These are phyloP conservation scores for Sakesphorus luctuosus DNA, from an alignment of 2,113 vertebrate genomes.

Conservation along the genomic window DNA sequence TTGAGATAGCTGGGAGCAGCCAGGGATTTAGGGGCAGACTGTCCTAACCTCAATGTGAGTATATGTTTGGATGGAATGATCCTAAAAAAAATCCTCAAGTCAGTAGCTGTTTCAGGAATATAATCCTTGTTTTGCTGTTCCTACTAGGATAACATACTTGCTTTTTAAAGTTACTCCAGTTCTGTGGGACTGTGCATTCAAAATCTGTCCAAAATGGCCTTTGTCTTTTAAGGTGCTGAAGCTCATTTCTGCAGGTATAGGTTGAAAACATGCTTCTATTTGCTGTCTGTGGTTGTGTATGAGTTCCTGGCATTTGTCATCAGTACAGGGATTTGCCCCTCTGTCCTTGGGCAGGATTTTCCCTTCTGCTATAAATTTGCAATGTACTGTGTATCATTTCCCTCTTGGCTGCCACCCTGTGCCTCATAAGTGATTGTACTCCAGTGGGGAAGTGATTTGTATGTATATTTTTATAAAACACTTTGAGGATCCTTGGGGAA, in stretches of 20 bases:
- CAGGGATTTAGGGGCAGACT: background rate
- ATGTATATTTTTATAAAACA: constrained; percentile 73
- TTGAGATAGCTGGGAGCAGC: background rate
- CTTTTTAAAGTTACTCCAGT: background rate
- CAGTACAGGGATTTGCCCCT: constrained; percentile 23
- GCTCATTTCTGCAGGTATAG: background rate
- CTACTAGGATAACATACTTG: background rate
- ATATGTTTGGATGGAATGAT: background rate
- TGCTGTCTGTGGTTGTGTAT: background rate
- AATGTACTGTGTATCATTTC: constrained; percentile 41
- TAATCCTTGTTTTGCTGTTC: background rate
- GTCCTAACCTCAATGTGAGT: background rate
- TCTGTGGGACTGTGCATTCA: rapidly evolving
- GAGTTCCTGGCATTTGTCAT: background rate
- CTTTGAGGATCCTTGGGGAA: constrained; percentile 63
- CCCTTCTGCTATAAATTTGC: constrained; percentile 45
- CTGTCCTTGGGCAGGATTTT: constrained; percentile 63
- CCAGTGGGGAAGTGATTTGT: constrained; percentile 64
- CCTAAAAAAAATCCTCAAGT: background rate
- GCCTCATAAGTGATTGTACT: constrained; percentile 64
- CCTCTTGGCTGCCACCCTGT: constrained; percentile 58
- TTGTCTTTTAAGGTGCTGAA: background rate
- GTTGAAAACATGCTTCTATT: background rate
- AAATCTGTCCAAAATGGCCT: background rate
- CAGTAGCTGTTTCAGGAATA: background rate